Percentiles rank a stretch among this genome's conserved stretches.
Conservation (phyloP, 2,888 invertebrate genomes). For the Chironomus tentans region DNA sequence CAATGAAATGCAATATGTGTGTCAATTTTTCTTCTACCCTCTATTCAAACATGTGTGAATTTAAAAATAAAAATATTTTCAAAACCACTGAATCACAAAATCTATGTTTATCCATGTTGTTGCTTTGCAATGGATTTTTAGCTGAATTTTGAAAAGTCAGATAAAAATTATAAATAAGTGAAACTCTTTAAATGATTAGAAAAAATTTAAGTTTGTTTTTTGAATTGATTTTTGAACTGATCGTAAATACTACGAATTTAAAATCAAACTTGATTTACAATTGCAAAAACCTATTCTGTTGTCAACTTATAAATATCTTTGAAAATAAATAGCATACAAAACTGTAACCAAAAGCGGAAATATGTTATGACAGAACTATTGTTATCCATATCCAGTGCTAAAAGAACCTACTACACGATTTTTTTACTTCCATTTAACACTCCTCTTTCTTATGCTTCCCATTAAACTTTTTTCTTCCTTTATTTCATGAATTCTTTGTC, state of each 20-base stretch:
- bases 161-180: too few relatives aligned
- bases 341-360: conserved; percentile 16
- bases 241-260: too few relatives aligned
- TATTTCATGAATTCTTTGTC: background rate
- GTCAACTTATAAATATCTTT: too few relatives aligned
- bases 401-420: background rate
- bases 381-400: background rate
- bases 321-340: background rate
- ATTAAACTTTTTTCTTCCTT: background rate
- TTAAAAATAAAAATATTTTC: background rate
- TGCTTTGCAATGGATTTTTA: background rate
- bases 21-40: background rate
- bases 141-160: too few relatives aligned
- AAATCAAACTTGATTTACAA: too few relatives aligned
- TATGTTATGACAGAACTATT: conserved; percentile 25
- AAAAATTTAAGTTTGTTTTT: too few relatives aligned
- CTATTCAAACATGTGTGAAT: background rate
- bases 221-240: too few relatives aligned
- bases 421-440: conserved; percentile 1
- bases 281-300: too few relatives aligned
- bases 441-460: conserved; percentile 11
- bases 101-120: too few relatives aligned
- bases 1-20: conserved; percentile 27
- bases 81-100: background rate
- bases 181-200: too few relatives aligned